Base-by-base conservation (phyloP, 2,113 vertebrate species). In the Parus major region DNA sequence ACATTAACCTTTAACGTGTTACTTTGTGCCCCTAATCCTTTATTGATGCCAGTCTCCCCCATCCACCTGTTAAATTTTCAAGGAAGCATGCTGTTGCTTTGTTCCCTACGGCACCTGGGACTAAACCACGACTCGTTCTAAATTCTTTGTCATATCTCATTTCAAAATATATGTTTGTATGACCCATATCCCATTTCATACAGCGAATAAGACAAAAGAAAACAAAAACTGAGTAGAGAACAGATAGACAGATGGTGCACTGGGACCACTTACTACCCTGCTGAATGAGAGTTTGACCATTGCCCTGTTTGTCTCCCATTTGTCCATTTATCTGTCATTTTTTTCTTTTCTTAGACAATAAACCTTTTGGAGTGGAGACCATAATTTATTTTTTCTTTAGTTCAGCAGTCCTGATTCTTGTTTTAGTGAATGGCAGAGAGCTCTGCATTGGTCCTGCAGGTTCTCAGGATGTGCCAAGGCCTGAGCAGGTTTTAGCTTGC, bases 391-490 rank as follows among this genome's bases (percentile, higher is more conserved):
- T 60, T 78, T 24, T 65, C 19, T 87, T 73, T 56, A 70, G 42
- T 47, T 90, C 22, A 44, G 10, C 14, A 44, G 3, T 44, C 73
- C 39, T 57, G 16, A 28, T 35, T 65, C 42, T 65, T 39, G 5
- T 44, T 53, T 9, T 44, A 23, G 20, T n/a, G 61, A 35, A 89
- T 86, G 22, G 5, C 35, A 35, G 11, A 16, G 65, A 19, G 5
- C 3, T 66, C 35, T 63, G 7, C 4, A 12, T 1, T 46, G 39
- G 9, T 22, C 21, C 4, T 15, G 3, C 6, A 59, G 4, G 8
- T 44, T 76, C 20, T 49, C 56, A 79, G 25, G 10, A 49, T 10
- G 10, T 49, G 6, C 19, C 1, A 0, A 31, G 16, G 5, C 13
- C 28, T 41, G 19, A 63, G 22, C 15, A 33, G 7, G 5, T 71